Base-by-base conservation (phyloP, 1,140 invertebrate genomes). In the Potamilus streckersoni region DNA sequence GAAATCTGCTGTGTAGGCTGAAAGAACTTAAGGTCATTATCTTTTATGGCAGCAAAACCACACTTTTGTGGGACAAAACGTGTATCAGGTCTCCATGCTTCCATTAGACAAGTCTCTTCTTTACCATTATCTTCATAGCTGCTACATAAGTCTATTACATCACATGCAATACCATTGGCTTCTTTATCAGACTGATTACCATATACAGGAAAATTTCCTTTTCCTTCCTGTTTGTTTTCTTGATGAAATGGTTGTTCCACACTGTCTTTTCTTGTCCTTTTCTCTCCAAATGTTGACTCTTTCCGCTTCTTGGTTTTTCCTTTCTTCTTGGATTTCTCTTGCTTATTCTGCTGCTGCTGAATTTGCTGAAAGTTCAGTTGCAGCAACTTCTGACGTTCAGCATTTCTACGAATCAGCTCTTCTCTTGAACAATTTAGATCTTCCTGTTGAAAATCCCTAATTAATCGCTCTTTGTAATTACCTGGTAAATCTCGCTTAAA, bases 341-440 rank as follows among this genome's bases (percentile, higher is more conserved):
- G 69, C 56, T 56, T 31, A 56, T 49, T n/a, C 20, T 67, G 59
- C 57, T 68, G 64, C 23, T 69, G 17, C 13, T 68, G 27, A 19
- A 20, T 31, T 56, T 69, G 74, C 59, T 76, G 71, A 76, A 82
- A 82, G 17, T 78, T 76, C 27, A 71, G 38, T 71, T 79, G 67
- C 11, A 84, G 69, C 55, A 81, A 68, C 76, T 76, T 75, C 67
- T 83, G 83, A 55, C 83, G 68, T 74, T 82, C 81, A 31, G 71
- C 79, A 78, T 84, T 84, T 58, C 78, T 67, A 58, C 73, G 72
- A 71, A 81, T 84, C 13, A 84, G 63, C 58, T 84, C 83, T 16
- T 78, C 73, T 49, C 79, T 73, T 20, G 76, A 64, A 56, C 78
- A 72, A 71, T 76, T 69, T 64, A 69, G 73, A 62, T 77, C 63